These are phyloP conservation scores for Balearica regulorum DNA, from an alignment of 2,797 vertebrate genomes.

Conservation along the genomic window DNA sequence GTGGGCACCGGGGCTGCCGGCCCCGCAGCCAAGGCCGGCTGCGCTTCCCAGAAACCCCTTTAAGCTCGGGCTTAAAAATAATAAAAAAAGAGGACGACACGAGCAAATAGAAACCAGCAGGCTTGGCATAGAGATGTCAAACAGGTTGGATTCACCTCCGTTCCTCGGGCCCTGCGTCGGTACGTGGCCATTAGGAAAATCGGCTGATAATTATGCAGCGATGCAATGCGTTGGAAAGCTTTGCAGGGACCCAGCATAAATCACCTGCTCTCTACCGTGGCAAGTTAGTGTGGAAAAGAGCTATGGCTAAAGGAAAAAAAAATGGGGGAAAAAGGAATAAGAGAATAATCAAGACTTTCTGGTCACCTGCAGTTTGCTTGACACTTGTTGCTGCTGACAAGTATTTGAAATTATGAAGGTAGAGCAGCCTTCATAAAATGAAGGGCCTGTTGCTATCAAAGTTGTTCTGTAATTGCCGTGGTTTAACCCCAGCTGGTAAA, in stretches of 20 bases:
- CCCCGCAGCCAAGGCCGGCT: background rate
- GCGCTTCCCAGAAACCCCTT: fast-evolving
- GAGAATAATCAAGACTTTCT: background rate
- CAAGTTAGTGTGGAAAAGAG: fast-evolving
- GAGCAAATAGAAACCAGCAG: background rate
- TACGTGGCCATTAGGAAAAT: fast-evolving
- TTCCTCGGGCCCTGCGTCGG: background rate
- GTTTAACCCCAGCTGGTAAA: too few species aligned
- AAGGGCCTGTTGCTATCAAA: background rate
- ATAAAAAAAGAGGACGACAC: background rate
- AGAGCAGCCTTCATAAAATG: background rate
- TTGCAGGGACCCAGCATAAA: fast-evolving
- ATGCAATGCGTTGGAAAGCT: fast-evolving
- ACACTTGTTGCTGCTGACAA: background rate
- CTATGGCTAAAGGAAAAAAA: fast-evolving
- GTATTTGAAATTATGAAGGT: background rate
- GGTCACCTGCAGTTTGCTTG: background rate
- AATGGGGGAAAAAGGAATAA: background rate
- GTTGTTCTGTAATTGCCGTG: background rate
- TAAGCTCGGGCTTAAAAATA: background rate
- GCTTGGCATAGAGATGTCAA: background rate
- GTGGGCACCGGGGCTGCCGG: background rate
- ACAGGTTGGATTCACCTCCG: background rate
- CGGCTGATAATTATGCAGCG: fast-evolving
- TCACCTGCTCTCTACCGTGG: fast-evolving